phyloP scores from a whole-genome alignment of 2,113 vertebrate species.

The Guaruba guarouba region DNA sequence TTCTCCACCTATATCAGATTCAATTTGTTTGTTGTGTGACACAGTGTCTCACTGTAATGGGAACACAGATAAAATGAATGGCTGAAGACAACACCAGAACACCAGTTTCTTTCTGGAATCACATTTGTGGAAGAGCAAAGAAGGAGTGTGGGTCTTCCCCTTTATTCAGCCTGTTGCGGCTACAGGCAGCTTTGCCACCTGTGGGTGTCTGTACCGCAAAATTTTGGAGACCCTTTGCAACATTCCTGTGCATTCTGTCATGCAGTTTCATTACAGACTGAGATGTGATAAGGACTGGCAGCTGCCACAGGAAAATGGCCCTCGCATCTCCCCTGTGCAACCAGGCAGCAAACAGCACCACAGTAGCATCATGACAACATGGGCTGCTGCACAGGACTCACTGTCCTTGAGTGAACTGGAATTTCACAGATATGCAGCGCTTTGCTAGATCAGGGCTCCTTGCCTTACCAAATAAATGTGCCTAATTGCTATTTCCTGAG shows the following conservation, averaged over 20 bases:
- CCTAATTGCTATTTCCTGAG: not conserved
- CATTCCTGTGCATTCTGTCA: not conserved
- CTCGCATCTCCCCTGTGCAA: fast-evolving
- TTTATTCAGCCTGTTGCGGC: not conserved
- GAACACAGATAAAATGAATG: not conserved
- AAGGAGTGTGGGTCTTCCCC: not conserved
- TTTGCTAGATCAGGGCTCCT: not conserved
- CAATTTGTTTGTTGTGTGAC: not conserved
- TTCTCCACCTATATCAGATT: not conserved
- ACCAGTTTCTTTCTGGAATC: not conserved
- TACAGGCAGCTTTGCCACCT: not conserved
- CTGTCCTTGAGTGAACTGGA: not conserved
- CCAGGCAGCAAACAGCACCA: not conserved
- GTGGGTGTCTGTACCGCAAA: not conserved
- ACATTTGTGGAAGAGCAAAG: not conserved
- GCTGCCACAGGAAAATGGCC: not conserved
- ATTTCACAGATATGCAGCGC: not conserved
- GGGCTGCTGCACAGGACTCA: not conserved
- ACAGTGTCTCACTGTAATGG: not conserved
- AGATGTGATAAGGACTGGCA: not conserved
- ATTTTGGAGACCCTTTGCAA: not conserved
- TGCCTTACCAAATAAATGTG: not conserved
- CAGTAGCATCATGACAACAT: not conserved
- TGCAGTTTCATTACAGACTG: not conserved
- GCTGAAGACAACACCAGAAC: not conserved